Conservation (phyloP, 2,888 invertebrate genomes). For the Hirtodrosophila cameraria region DNA sequence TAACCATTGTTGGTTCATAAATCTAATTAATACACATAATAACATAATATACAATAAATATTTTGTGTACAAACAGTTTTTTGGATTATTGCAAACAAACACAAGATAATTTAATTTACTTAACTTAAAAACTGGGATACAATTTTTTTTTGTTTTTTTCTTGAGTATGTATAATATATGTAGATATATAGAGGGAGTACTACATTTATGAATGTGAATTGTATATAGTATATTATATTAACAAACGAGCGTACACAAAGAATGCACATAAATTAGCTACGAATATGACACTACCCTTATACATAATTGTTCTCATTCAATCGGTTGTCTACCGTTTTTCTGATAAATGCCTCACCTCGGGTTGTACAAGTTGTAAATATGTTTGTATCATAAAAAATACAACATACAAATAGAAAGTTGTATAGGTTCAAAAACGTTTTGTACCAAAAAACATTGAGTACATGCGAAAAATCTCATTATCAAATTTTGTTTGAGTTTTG, state of each 20-base stretch:
- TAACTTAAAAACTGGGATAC: conserved; percentile 57
- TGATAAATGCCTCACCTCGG: conserved; percentile 43
- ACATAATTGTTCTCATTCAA: conserved; percentile 33
- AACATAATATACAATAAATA: conserved; percentile 27
- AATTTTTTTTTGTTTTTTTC: conserved; percentile 20
- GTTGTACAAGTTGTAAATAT: conserved; percentile 48
- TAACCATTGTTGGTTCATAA: conserved; percentile 36
- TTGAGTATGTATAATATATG: conserved; percentile 17
- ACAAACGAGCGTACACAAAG: conserved; percentile 55
- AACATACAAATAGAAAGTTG: conserved; percentile 54
- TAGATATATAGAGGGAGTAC: conserved; percentile 25
- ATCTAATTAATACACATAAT: conserved; percentile 56
- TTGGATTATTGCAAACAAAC: conserved; percentile 40
- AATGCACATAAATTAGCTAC: conserved; percentile 61
- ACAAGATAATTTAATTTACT: conserved; percentile 40
- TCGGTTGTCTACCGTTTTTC: background rate
- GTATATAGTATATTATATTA: conserved; percentile 50
- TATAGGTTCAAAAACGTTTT: conserved; percentile 76
- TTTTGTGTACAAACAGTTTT: conserved; percentile 43
- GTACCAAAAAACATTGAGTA: conserved; percentile 73
- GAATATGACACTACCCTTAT: conserved; percentile 61
- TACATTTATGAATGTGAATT: conserved; percentile 25
- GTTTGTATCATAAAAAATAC: conserved; percentile 44
- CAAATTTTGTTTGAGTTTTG: conserved; percentile 59
- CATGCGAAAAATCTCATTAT: conserved; percentile 68